These are phyloP conservation scores for Dendroctonus ponderosae DNA, from an alignment of 1,140 invertebrate genomes.

Conservation along the genomic window DNA sequence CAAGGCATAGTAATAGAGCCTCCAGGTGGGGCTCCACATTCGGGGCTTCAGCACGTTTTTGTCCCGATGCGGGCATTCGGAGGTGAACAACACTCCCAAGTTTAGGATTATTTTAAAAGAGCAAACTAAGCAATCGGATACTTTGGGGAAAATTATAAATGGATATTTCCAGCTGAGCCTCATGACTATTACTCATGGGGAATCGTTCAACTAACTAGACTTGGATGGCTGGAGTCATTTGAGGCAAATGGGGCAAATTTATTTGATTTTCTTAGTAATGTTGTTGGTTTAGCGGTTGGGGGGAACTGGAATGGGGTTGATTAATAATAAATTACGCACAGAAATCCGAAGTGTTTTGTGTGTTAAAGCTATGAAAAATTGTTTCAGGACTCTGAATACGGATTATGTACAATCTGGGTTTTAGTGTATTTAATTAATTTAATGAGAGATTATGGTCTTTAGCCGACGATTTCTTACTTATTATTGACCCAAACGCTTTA, in stretches of 20 bases:
- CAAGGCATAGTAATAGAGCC: neutral
- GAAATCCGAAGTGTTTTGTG: too few relatives aligned
- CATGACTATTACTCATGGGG: neutral
- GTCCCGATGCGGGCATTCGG: constrained; percentile 7
- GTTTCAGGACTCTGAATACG: too few relatives aligned
- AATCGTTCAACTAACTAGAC: neutral
- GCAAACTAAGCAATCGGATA: constrained; percentile 12
- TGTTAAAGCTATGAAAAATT: too few relatives aligned
- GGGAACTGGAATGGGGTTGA: neutral
- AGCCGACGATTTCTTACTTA: too few relatives aligned
- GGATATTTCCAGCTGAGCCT: constrained; percentile 5
- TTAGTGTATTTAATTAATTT: too few relatives aligned
- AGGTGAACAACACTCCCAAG: neutral
- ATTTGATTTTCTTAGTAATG: neutral
- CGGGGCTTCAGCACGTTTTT: neutral
- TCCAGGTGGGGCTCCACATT: neutral
- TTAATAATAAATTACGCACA: neutral
- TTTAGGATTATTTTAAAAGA: neutral
- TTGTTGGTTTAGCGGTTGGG: neutral
- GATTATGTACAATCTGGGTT: too few relatives aligned
- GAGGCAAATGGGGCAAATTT: constrained; percentile 39
- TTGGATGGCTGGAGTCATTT: neutral
- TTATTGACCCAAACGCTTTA: too few relatives aligned
- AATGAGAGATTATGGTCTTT: too few relatives aligned
- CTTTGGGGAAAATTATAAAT: constrained; percentile 14